phyloP scores from a whole-genome alignment of 1,140 invertebrate species.

The Trichonephila clavipes region DNA sequence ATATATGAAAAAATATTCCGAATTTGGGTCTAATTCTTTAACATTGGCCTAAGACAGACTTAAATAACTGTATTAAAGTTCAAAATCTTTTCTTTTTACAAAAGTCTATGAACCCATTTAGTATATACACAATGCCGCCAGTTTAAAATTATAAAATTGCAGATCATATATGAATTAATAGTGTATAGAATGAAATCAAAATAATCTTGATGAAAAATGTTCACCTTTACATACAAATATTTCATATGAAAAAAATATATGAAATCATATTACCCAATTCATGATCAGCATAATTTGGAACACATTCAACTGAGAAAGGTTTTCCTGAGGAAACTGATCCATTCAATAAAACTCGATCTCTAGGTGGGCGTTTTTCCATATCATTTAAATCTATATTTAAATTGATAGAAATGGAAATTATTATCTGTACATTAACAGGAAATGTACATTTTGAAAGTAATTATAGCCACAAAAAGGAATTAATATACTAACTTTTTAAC shows the following conservation, averaged over 20 bases:
- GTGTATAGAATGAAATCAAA: background rate
- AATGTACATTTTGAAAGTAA: too few species aligned
- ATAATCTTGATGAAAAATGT: background rate
- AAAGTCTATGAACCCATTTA: too few species aligned
- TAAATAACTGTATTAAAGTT: too few species aligned
- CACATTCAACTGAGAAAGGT: constrained; percentile 83
- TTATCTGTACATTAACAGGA: background rate
- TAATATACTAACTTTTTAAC: too few species aligned
- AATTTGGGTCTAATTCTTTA: too few species aligned
- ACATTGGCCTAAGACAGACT: too few species aligned
- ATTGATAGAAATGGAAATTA: background rate
- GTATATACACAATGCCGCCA: too few species aligned
- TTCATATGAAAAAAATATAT: background rate
- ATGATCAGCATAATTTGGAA: constrained; percentile 79
- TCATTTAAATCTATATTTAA: constrained; percentile 86
- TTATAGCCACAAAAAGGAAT: too few species aligned
- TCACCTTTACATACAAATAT: too few species aligned
- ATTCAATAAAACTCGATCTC: constrained; percentile 82
- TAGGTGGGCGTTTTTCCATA: constrained; percentile 84
- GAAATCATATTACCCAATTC: constrained; percentile 81
- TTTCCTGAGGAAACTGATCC: constrained; percentile 79
- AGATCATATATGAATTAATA: background rate
- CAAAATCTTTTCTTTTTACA: too few species aligned
- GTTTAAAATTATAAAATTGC: too few species aligned
- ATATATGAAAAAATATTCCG: too few species aligned